A percentile compares a stretch with the other conserved stretches of the same genome.
Conservation (phyloP, 1,140 invertebrate species). For the Penaeus chinensis region DNA sequence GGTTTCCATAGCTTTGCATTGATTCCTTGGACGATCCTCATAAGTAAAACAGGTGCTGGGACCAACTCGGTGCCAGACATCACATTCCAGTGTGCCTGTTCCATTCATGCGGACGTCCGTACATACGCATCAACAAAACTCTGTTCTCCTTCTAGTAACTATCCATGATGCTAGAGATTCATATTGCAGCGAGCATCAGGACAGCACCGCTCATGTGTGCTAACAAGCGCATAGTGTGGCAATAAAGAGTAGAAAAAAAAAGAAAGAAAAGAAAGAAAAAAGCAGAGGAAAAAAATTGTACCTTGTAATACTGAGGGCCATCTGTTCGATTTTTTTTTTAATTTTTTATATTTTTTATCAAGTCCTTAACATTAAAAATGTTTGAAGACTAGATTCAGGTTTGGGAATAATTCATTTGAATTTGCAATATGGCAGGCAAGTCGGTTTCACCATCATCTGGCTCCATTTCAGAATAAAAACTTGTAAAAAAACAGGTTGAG, state of each 20-base stretch:
- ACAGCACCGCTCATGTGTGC: conserved; percentile 59
- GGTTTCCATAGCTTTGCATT: conserved; percentile 52
- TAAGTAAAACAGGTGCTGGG: conserved; percentile 40
- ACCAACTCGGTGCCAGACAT: conserved; percentile 49
- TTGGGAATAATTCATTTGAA: conserved; percentile 60
- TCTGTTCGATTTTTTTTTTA: conserved; percentile 55
- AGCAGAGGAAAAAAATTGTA: conserved; percentile 48
- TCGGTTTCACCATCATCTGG: conserved; percentile 60
- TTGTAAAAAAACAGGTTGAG: conserved; percentile 54
- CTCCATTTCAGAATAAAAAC: conserved; percentile 55
- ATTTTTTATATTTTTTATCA: conserved; percentile 56
- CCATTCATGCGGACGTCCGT: conserved; percentile 23
- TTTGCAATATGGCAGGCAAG: conserved; percentile 62
- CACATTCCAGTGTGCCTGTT: conserved; percentile 19
- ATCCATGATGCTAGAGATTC: conserved; percentile 57
- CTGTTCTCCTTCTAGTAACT: conserved; percentile 35
- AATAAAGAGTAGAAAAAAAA: conserved; percentile 34
- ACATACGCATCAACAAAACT: conserved; percentile 42
- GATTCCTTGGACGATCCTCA: conserved; percentile 50
- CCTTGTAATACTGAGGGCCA: conserved; percentile 62
- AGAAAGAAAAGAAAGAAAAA: background rate
- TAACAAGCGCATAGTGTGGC: conserved; percentile 57
- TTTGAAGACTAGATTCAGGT: conserved; percentile 62
- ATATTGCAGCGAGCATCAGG: conserved; percentile 58
- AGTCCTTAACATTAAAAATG: conserved; percentile 62